Percentiles rank a stretch among this genome's conserved stretches.
phyloP scores from a whole-genome alignment of 2,888 invertebrate species.

The Tenthredo livida region DNA sequence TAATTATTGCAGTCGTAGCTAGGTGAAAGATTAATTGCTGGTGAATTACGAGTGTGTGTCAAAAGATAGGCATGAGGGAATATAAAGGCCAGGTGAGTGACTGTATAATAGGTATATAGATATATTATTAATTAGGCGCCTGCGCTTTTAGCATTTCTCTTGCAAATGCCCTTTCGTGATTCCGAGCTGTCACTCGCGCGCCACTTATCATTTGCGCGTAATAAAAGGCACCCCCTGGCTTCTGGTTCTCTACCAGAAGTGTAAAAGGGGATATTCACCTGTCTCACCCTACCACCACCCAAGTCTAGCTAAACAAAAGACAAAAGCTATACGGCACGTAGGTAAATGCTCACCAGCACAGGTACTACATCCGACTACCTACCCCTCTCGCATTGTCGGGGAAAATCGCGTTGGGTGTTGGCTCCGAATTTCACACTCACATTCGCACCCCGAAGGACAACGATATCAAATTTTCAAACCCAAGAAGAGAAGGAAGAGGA shows the following conservation, averaged over 20 bases:
- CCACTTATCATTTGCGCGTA: constrained; percentile 41
- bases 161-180: constrained; percentile 28
- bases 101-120: constrained; percentile 18
- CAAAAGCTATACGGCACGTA: constrained; percentile 32
- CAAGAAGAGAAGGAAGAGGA: neutral
- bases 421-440: neutral
- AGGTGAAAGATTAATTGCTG: neutral
- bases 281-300: neutral
- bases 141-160: constrained; percentile 10
- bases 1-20: neutral
- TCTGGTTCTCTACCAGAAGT: constrained; percentile 2
- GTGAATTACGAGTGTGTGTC: neutral
- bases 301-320: constrained; percentile 11
- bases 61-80: neutral
- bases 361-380: constrained; percentile 15
- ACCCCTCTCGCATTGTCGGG: neutral
- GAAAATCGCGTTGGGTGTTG: neutral
- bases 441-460: neutral
- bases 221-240: constrained; percentile 28
- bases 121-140: constrained; percentile 38
- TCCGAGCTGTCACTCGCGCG: constrained; percentile 19
- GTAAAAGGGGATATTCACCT: constrained; percentile 40
- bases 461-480: neutral
- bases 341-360: constrained; percentile 8
- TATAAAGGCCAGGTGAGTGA: constrained; percentile 30